Evolutionary conservation across 2,113 vertebrate species (phyloP).

Genomic region (Ictalurus furcatus): DNA sequence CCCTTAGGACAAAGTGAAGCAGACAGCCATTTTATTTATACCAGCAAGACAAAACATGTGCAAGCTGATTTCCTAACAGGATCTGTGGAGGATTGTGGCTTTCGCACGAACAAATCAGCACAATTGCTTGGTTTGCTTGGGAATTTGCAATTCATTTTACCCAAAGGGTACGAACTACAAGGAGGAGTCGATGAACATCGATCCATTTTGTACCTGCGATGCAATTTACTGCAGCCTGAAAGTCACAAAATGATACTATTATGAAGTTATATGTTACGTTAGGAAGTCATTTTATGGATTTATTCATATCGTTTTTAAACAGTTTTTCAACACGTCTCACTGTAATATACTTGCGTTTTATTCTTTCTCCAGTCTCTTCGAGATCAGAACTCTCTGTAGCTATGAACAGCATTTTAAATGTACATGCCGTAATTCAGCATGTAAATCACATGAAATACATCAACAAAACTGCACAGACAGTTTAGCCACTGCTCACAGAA

Average conservation of each 20-base stretch:
- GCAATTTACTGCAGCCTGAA: not conserved
- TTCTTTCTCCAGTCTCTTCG: not conserved
- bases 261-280: not conserved
- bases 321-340: not conserved
- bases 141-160: not conserved
- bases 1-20: constrained; percentile 3
- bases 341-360: not conserved
- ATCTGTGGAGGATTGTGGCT: not conserved
- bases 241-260: not conserved
- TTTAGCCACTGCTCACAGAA: not conserved
- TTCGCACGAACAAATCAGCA: not conserved
- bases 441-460: not conserved
- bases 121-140: not conserved
- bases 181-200: not conserved
- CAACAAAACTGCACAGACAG: not conserved
- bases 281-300: not conserved
- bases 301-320: not conserved
- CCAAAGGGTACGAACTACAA: not conserved
- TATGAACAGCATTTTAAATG: not conserved
- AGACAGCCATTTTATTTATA: not conserved
- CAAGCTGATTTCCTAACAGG: not conserved
- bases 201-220: not conserved
- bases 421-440: not conserved
- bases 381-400: not conserved
- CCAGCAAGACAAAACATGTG: not conserved